Percentiles rank a stretch among this genome's conserved stretches.
These are phyloP conservation scores for Cheilosia soror DNA, from an alignment of 2,888 invertebrate genomes.

Conservation along the genomic window DNA sequence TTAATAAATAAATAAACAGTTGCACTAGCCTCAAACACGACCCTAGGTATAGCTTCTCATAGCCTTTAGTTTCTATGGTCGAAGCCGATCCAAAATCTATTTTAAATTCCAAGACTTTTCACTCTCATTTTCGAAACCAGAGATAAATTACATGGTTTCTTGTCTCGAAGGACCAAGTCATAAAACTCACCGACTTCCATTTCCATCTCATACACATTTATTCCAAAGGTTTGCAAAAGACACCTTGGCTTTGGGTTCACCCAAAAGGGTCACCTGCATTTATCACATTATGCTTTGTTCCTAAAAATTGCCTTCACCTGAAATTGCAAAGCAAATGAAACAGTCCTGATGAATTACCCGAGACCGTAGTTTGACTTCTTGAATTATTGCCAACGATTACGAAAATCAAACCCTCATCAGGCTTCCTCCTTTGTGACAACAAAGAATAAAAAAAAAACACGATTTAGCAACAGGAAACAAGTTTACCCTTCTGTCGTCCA, in stretches of 20 bases:
- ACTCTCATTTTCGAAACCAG: neutral
- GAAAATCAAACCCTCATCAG: constrained; percentile 70
- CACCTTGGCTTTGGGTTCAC: constrained; percentile 5
- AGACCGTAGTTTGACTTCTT: constrained; percentile 54
- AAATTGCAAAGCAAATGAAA: constrained; percentile 4
- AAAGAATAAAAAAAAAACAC: constrained; percentile 6
- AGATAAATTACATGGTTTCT: neutral
- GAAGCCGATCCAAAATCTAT: too few species aligned
- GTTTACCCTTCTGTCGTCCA: constrained; percentile 30
- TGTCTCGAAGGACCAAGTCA: neutral
- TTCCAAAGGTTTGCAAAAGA: neutral
- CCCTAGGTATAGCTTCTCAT: too few species aligned
- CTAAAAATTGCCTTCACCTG: constrained; percentile 29
- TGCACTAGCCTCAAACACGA: too few species aligned
- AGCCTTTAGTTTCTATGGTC: too few species aligned
- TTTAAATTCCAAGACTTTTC: too few species aligned
- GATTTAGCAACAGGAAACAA: constrained; percentile 32
- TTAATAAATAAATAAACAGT: too few species aligned
- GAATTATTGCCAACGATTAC: constrained; percentile 60
- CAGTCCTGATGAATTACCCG: constrained; percentile 46
- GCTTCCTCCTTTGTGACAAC: constrained; percentile 1
- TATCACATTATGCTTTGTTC: constrained; percentile 25
- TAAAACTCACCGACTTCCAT: constrained; percentile 10
- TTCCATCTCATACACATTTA: neutral
- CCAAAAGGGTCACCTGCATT: constrained; percentile 16